Evolutionary conservation across 1,140 invertebrate genomes (phyloP), one percentile per base, ranked within the genome.

Genomic region (Lutraria rhynchaena): DNA sequence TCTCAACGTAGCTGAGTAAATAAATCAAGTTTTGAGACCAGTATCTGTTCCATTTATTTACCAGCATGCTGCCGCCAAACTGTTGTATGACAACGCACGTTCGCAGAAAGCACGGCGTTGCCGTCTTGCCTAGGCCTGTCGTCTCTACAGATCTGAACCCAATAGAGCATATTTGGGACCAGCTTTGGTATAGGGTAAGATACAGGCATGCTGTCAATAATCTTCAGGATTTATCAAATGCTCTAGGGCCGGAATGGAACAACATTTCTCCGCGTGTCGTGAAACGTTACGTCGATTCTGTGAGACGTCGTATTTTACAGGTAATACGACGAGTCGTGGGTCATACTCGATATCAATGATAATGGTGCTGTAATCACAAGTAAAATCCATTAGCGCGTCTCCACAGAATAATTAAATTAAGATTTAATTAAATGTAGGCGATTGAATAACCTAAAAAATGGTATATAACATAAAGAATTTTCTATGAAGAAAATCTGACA

Each of bases 61-160:
- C 53, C 58, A 53, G 24, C 57, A 81, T 69, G 63, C 19, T 15
- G 37, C 44, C 27, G 63, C 41, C 24, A 69, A 24, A 33, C 19
- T 61, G 33, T 29, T 61, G 58, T 29, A 61, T 4, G 65, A 71
- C 53, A 58, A 70, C 31, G 65, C 61, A 1, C 33, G 65, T 15
- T n/a, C n/a, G n/a, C n/a, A n/a, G n/a, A n/a, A n/a, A n/a, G n/a
- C n/a, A n/a, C n/a, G n/a, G n/a, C n/a, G n/a, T n/a, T n/a, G n/a
- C n/a, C n/a, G n/a, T n/a, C n/a, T n/a, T n/a, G n/a, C n/a, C n/a
- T n/a, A n/a, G n/a, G n/a, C n/a, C n/a, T n/a, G n/a, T n/a, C n/a
- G n/a, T n/a, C 46, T 13, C 19, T 31, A 80, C 58, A 31, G 33
- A 22, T 49, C n/a, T n/a, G n/a, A n/a, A n/a, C n/a, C n/a, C n/a